Conservation (phyloP, 2,888 invertebrate species). For the Sinelater perroti region DNA sequence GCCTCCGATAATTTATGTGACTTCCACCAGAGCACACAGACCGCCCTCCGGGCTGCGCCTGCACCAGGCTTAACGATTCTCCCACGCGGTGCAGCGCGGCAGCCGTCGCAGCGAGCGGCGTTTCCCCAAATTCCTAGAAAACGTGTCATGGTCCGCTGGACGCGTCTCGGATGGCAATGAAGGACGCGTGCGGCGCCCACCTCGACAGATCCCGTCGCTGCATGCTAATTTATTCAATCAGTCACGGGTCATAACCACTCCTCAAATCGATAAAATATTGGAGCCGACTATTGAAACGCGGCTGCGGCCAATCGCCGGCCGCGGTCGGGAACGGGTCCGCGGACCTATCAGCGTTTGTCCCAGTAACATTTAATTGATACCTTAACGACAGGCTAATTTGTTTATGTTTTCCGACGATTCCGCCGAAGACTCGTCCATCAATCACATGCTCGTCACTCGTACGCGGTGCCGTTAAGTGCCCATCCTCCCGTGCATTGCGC, state of each 20-base stretch:
- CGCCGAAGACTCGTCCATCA: constrained; percentile 14
- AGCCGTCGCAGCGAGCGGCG: no score
- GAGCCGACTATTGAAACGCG: constrained; percentile 13
- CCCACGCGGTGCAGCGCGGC: no score
- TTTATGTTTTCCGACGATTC: constrained; percentile 17
- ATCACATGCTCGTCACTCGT: constrained; percentile 25
- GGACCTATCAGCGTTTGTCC: constrained; percentile 29
- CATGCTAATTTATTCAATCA: constrained; percentile 30
- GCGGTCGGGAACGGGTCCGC: constrained; percentile 15
- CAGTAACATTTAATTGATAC: constrained; percentile 31
- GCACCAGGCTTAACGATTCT: no score
- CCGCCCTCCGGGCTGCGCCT: constrained; percentile 32
- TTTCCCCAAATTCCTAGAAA: constrained; percentile 3
- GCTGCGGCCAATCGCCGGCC: constrained; percentile 18
- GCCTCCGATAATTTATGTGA: constrained; percentile 32
- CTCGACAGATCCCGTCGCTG: constrained; percentile 14
- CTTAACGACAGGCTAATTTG: constrained; percentile 22
- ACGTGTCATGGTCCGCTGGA: constrained; percentile 11
- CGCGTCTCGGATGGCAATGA: not conserved
- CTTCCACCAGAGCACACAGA: constrained; percentile 29
- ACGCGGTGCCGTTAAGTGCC: constrained; percentile 9
- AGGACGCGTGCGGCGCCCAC: not conserved
- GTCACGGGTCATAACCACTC: constrained; percentile 27
- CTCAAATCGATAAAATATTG: constrained; percentile 28
- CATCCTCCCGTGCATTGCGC: constrained; percentile 4